A percentile compares a stretch with the other conserved stretches of the same genome.
These are phyloP conservation scores for Trichonephila clavata DNA, from an alignment of 1,140 invertebrate species.

Conservation along the genomic window DNA sequence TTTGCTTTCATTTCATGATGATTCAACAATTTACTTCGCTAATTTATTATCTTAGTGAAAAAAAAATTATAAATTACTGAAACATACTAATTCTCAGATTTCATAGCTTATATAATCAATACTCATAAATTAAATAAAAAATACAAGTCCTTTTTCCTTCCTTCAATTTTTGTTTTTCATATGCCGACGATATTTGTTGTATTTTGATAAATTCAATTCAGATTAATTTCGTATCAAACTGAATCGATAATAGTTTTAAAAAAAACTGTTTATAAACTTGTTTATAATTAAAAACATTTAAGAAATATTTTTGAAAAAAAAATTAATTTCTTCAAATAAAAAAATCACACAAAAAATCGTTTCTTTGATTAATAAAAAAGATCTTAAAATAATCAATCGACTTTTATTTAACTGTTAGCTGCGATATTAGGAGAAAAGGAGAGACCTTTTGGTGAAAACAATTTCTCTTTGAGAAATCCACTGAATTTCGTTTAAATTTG, in stretches of 20 bases:
- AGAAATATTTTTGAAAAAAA: background rate
- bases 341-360: background rate
- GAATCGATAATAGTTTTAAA: background rate
- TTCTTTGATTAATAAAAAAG: background rate
- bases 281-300: background rate
- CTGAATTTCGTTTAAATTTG: too few species aligned
- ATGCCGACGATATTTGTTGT: slow-evolving; percentile 9
- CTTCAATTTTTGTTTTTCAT: background rate
- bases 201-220: background rate
- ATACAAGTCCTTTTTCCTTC: background rate
- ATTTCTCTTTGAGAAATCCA: background rate
- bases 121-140: background rate
- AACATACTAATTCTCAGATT: background rate
- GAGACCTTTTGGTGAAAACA: background rate
- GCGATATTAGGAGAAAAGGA: slow-evolving; percentile 10
- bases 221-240: background rate
- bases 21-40: background rate
- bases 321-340: background rate
- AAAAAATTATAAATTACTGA: background rate
- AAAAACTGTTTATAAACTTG: background rate
- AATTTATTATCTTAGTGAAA: background rate
- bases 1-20: too few species aligned
- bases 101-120: background rate
- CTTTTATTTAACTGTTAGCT: background rate
- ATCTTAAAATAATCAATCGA: background rate